Base-by-base conservation (phyloP, 2,888 invertebrate species). In the Lithophane semibrunnea region DNA sequence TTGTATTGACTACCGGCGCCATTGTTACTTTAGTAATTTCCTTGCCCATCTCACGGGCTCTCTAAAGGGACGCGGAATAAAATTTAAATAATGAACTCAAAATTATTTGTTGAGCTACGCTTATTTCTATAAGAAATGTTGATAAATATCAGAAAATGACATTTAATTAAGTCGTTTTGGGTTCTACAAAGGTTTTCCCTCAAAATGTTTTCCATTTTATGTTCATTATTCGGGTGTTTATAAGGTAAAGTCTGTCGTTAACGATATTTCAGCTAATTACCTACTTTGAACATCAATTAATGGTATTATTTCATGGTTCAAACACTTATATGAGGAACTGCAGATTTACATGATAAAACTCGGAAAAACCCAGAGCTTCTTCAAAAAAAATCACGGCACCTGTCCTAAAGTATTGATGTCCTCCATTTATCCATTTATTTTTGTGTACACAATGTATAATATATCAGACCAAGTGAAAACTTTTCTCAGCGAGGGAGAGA, bases 41-140 rank as follows among this genome's bases (percentile, higher is more conserved):
- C 76, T 75, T 60, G 73, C 21, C 70, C 73, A 66, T 69, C 76
- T 78, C 77, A 74, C 72, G 69, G 80, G 68, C 52, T 67, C 67
- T 76, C 69, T 77, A 80, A 75, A 73, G 65, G 61, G 61, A 29
- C 18, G 65, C 49, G 60, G 80, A 83, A 83, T 85, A 80, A 86
- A 81, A 85, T 86, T 86, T 84, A 85, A 87, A 87, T 87, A 85
- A 87, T 86, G 79, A 80, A 86, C 86, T 77, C 72, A 42, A 85
- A 86, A 85, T 87, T 79, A 81, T 85, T 85, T 83, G 75, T 68
- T 77, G 79, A 77, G 77, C 67, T 67, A 68, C 73, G 78, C 64
- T 75, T 73, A 80, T 86, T 83, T 83, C 77, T 80, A 78, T 78
- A 74, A 65, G 63, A 73, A 78, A 77, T 83, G 66, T 79, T 77